phyloP scores from a whole-genome alignment of 2,797 vertebrate genomes.

The Phrynocephalus vlangalii region DNA sequence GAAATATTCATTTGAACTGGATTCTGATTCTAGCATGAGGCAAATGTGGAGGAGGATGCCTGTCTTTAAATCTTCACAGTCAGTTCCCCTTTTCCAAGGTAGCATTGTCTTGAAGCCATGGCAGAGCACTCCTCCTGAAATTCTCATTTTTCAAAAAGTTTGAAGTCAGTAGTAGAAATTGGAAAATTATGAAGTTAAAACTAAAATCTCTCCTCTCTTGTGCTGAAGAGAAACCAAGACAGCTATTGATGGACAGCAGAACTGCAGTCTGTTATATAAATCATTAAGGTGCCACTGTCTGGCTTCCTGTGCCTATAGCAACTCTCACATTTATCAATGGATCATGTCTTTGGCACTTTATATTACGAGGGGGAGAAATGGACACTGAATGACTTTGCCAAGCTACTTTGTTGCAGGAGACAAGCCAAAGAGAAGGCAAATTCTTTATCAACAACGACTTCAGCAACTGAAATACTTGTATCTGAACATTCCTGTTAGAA shows the following conservation, averaged over 20 bases:
- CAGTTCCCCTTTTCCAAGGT: slow-evolving; percentile 14
- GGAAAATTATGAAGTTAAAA: slow-evolving; percentile 46
- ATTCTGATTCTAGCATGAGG: not conserved
- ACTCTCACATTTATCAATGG: slow-evolving; percentile 57
- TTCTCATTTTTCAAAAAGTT: slow-evolving; percentile 32
- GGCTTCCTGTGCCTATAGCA: slow-evolving; percentile 45
- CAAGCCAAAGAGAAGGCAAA: slow-evolving; percentile 27
- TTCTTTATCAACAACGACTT: not conserved
- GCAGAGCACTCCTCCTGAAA: slow-evolving; percentile 13
- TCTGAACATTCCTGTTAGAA: not conserved
- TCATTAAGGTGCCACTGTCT: slow-evolving; percentile 56
- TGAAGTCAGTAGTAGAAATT: slow-evolving; percentile 34
- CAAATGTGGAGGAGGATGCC: not conserved
- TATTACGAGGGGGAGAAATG: slow-evolving; percentile 22
- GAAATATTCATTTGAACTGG: slow-evolving; percentile 48
- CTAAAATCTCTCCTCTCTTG: slow-evolving; percentile 51
- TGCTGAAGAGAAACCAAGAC: slow-evolving; percentile 7
- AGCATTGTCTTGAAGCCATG: not conserved
- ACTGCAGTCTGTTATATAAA: slow-evolving; percentile 60
- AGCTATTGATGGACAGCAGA: slow-evolving; percentile 28
- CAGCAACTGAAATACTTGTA: not conserved
- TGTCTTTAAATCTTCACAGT: not conserved
- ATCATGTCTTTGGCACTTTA: slow-evolving; percentile 36
- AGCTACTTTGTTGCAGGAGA: slow-evolving; percentile 43
- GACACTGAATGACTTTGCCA: slow-evolving; percentile 53